Conservation (phyloP, 1,140 invertebrate species). For the Apis dorsata region DNA sequence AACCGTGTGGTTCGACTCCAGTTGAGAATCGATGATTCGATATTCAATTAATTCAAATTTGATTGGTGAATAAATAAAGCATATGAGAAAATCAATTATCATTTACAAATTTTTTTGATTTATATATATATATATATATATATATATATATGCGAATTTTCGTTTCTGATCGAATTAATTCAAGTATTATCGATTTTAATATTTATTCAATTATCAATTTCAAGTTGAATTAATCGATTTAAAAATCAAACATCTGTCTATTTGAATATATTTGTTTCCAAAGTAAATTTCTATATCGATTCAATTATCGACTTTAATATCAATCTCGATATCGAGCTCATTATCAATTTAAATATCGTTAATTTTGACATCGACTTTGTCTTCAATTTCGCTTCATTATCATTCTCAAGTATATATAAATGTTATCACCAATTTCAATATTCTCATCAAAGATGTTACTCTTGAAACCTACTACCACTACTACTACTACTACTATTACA, state of each 20-base stretch:
- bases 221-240: background rate
- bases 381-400: background rate
- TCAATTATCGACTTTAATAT: background rate
- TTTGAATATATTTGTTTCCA: too few species aligned
- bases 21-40: constrained; percentile 9
- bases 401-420: background rate
- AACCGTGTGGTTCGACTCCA: background rate
- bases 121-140: too few species aligned
- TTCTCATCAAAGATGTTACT: background rate
- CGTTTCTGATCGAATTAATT: background rate
- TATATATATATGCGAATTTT: background rate
- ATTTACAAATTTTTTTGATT: background rate
- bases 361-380: background rate
- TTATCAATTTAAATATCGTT: background rate
- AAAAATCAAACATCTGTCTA: background rate
- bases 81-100: background rate
- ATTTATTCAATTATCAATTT: background rate
- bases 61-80: too few species aligned
- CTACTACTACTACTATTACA: background rate
- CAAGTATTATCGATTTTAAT: background rate
- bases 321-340: background rate
- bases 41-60: constrained; percentile 19
- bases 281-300: background rate
- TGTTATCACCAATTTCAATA: background rate
- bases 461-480: background rate